Base-by-base conservation (phyloP, 2,797 vertebrate genomes). In the Periparus ater region DNA sequence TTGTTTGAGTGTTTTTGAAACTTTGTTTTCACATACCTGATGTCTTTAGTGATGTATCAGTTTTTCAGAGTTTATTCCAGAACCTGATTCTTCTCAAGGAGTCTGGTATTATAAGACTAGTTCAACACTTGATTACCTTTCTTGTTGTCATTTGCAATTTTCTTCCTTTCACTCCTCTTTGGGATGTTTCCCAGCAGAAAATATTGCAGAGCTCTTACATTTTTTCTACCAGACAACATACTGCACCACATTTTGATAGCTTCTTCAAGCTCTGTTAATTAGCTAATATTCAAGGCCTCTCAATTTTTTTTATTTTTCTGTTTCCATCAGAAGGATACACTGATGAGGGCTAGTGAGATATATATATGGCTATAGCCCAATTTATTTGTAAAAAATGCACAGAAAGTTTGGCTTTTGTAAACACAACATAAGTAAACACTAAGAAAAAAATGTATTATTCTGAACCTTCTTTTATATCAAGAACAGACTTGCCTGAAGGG, bases 341-440 rank as follows among this genome's bases (percentile, higher is more conserved):
- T 47, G 29, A 47, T 73, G 29, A 70, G 21, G 47, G 58, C 9
- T 79, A 38, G 26, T 20, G 57, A 72, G 63, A 36, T 45, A 29
- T 42, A 36, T 57, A 55, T 71, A 67, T 88, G 8, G 3, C 7
- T 55, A 14, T 10, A 21, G 7, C 29, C 6, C 15, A 72, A 58
- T 62, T 62, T 60, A 44, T 45, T 86, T 71, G 13, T 62, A 80
- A 96, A 95, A 97, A 97, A 95, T 58, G 8, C 15, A 95, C 50
- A 94, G 11, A 34, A 62, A 60, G 6, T 66, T 48, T 71, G 5
- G 0, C 9, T 81, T 74, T 72, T 36, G 16, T 76, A 40, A 60
- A 60, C 2, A 30, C 2, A 45, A 26, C 8, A 55, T 45, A 47
- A 79, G 45, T 13, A 89, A 73, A 40, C 8, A 32, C 3, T n/a